Evolutionary conservation across 2,888 invertebrate species (phyloP), one percentile per base, ranked within the genome.

Genomic region (Odontothrips loti): DNA sequence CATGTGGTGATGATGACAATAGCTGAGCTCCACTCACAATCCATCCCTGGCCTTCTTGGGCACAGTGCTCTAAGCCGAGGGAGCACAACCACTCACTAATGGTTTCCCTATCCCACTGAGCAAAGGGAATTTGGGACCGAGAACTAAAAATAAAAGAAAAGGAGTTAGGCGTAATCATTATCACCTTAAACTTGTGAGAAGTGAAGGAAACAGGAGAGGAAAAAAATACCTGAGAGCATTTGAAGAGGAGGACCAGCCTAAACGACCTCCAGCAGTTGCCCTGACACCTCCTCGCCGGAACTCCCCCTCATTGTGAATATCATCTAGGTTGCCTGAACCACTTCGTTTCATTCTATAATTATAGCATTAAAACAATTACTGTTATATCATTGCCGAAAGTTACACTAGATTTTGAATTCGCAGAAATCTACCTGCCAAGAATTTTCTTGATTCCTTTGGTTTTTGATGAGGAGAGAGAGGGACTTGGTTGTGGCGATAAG

Each of bases 41-140:
- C 96, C 97, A 97, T 81, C 93, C 90, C 84, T 93, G 93, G 23
- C 94, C 93, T 82, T 96, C 94, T 0, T 91, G 89, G 78, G 93
- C 91, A 87, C 97, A 98, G 85, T 91, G 90, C 82, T 94, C 94
- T 10, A 97, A 88, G 0, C 93, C 95, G 81, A 93, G 88, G 85
- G 91, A 92, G 84, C 93, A 91, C 58, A 97, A 87, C 97, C 97
- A 97, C 48, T 92, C 92, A 86, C 93, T 93, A 0, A 96, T 91
- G 75, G 93, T 93, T 81, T 94, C 94, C 34, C 92, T 90, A 86
- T 95, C 93, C 93, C 97, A 95, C 83, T 94, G 92, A 0, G 91
- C 89, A 84, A 97, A 93, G 82, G 95, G 94, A 85, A 85, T 84
- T 82, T 82, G 80, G 82, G 27, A 23, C 10, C 68, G 23, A 23